Evolutionary conservation across 2,888 invertebrate species (phyloP).

Genomic region (Phoenoteleia sp.): DNA sequence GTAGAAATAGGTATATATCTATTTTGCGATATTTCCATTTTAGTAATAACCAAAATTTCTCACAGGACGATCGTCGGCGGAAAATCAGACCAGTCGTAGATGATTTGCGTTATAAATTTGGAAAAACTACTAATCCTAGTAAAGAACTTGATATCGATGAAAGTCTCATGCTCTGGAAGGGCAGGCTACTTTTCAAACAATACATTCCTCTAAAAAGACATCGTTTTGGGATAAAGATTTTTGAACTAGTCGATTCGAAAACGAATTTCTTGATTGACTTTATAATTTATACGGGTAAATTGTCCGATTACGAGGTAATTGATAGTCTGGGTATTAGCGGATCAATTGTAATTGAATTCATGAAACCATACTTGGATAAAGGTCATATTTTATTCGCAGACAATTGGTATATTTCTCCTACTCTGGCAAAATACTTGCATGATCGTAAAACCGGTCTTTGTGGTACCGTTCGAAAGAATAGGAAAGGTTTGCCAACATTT

Average conservation of each 20-base stretch:
- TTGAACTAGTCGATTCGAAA: slow-evolving; percentile 51
- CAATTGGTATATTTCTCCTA: slow-evolving; percentile 57
- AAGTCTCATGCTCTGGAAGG: slow-evolving; percentile 45
- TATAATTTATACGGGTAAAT: slow-evolving; percentile 38
- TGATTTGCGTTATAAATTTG: slow-evolving; percentile 33
- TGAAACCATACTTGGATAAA: slow-evolving; percentile 50
- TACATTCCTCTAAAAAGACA: slow-evolving; percentile 41
- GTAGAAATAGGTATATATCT: slow-evolving; percentile 35
- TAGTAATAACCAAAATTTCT: slow-evolving; percentile 33
- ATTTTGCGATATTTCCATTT: slow-evolving; percentile 58
- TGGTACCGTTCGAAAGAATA: slow-evolving; percentile 50
- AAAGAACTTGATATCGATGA: slow-evolving; percentile 52
- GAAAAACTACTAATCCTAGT: slow-evolving; percentile 16
- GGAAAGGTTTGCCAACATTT: slow-evolving; percentile 37
- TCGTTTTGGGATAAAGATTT: slow-evolving; percentile 52
- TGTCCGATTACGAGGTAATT: slow-evolving; percentile 52
- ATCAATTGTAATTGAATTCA: slow-evolving; percentile 59
- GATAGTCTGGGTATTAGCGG: slow-evolving; percentile 57
- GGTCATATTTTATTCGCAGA: slow-evolving; percentile 49
- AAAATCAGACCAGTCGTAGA: slow-evolving; percentile 50
- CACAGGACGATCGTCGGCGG: slow-evolving; percentile 3
- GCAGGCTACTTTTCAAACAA: slow-evolving; percentile 45
- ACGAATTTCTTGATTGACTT: slow-evolving; percentile 56
- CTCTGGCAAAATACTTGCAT: slow-evolving; percentile 63
- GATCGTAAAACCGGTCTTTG: slow-evolving; percentile 55